Conservation (phyloP, 2,797 vertebrate genomes). For the Sebastes umbrosus region DNA sequence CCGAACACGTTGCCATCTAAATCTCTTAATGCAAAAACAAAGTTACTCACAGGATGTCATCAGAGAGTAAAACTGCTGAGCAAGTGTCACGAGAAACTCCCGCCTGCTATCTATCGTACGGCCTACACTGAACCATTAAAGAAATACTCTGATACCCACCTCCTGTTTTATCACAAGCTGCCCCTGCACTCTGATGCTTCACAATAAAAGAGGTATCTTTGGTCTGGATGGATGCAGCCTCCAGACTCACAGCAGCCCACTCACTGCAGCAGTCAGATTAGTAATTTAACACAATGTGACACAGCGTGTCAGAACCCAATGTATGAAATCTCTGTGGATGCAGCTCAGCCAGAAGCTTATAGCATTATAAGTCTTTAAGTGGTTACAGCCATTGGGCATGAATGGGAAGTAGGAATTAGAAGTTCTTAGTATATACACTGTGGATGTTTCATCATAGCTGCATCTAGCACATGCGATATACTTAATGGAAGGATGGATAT, state of each 20-base stretch:
- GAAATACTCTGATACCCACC: background rate
- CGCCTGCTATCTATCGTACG: background rate
- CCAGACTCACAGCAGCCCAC: conserved; percentile 24
- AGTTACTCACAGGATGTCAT: background rate
- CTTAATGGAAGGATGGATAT: background rate
- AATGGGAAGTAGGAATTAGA: background rate
- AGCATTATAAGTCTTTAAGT: background rate
- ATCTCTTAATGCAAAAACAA: background rate
- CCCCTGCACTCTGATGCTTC: background rate
- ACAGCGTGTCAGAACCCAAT: background rate
- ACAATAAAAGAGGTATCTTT: conserved; percentile 2
- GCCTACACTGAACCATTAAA: conserved; percentile 1
- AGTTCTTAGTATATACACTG: background rate
- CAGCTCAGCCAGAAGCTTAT: background rate
- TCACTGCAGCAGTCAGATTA: conserved; percentile 29
- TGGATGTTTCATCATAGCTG: background rate
- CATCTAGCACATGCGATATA: background rate
- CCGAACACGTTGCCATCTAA: too few species aligned
- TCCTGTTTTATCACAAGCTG: conserved; percentile 13
- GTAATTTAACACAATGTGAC: conserved; percentile 1
- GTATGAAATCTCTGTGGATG: background rate
- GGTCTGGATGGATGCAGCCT: background rate
- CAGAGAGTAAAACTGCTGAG: background rate
- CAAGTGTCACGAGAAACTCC: background rate
- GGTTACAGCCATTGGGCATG: background rate